Evolutionary conservation across 2,888 invertebrate genomes (phyloP).

Genomic region (Brenthis ino): DNA sequence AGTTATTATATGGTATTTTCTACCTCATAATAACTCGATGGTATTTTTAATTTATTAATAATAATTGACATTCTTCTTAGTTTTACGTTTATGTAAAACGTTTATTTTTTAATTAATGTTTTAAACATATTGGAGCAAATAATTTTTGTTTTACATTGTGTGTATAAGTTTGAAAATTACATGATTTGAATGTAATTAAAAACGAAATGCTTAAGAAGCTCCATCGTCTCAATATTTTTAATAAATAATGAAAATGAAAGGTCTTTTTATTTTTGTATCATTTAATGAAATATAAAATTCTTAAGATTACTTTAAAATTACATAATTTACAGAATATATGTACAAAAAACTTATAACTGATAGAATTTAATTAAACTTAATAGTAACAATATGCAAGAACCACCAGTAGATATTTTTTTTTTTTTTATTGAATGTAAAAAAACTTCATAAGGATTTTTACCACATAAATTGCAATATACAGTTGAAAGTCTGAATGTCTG

Average conservation of each 20-base stretch:
- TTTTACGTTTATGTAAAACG: slow-evolving; percentile 4
- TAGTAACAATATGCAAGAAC: neutral
- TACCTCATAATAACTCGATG: slow-evolving; percentile 19
- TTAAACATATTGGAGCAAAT: neutral
- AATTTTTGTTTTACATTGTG: slow-evolving; percentile 6
- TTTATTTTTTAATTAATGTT: slow-evolving; percentile 8
- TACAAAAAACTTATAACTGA: slow-evolving; percentile 37
- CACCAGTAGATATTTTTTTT: neutral
- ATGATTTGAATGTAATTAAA: slow-evolving; percentile 36
- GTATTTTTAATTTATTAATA: slow-evolving; percentile 19
- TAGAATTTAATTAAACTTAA: slow-evolving; percentile 4
- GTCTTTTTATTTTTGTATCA: slow-evolving; percentile 27
- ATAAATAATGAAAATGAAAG: slow-evolving; percentile 31
- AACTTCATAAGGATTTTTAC: no score
- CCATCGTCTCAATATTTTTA: slow-evolving; percentile 36
- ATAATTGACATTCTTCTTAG: neutral
- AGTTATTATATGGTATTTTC: slow-evolving; percentile 19
- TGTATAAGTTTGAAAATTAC: slow-evolving; percentile 27
- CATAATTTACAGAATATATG: slow-evolving; percentile 46
- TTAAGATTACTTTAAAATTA: slow-evolving; percentile 40
- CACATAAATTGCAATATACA: no score
- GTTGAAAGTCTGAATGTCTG: no score
- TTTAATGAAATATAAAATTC: slow-evolving; percentile 27
- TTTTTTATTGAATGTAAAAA: neutral
- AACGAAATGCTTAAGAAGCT: slow-evolving; percentile 41